Conservation (phyloP, 1,140 invertebrate genomes). For the Ctenoplectra terminalis region DNA sequence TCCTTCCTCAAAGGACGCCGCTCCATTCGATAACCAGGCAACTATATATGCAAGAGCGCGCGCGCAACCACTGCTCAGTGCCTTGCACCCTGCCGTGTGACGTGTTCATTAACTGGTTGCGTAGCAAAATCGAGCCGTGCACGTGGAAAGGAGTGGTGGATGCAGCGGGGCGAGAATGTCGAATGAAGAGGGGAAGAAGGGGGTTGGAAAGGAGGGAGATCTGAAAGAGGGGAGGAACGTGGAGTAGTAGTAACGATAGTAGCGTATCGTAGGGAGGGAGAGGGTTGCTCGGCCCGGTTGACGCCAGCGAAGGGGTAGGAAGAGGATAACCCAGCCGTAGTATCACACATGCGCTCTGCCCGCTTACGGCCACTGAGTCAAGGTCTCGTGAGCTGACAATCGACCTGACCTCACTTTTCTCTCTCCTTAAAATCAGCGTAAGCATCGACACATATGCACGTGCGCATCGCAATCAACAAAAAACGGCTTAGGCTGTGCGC, state of each 20-base stretch:
- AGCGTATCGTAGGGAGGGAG: conserved; percentile 7
- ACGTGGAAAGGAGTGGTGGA: conserved; percentile 35
- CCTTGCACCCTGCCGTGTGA: conserved; percentile 58
- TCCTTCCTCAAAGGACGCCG: no score
- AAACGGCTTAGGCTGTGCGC: no score
- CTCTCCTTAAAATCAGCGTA: no score
- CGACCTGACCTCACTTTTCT: conserved; percentile 74
- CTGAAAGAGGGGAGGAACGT: conserved; percentile 28
- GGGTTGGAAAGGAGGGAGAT: no score
- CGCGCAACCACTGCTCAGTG: conserved; percentile 2
- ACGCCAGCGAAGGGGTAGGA: conserved; percentile 18
- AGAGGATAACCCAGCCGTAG: conserved; percentile 43
- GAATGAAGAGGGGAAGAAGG: no score
- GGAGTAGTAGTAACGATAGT: conserved; percentile 53
- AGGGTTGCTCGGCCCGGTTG: conserved; percentile 3
- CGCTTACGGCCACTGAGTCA: conserved; percentile 74
- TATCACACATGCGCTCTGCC: conserved; percentile 61
- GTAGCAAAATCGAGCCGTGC: conserved; percentile 55
- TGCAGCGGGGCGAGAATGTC: neutral
- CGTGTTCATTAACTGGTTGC: conserved; percentile 67
- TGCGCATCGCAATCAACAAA: no score
- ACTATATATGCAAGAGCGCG: no score
- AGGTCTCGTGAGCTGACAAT: conserved; percentile 71
- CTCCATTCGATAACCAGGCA: no score
- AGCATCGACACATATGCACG: no score